These are phyloP conservation scores for Semnornis frantzii DNA, from an alignment of 2,113 vertebrate species.

Conservation along the genomic window DNA sequence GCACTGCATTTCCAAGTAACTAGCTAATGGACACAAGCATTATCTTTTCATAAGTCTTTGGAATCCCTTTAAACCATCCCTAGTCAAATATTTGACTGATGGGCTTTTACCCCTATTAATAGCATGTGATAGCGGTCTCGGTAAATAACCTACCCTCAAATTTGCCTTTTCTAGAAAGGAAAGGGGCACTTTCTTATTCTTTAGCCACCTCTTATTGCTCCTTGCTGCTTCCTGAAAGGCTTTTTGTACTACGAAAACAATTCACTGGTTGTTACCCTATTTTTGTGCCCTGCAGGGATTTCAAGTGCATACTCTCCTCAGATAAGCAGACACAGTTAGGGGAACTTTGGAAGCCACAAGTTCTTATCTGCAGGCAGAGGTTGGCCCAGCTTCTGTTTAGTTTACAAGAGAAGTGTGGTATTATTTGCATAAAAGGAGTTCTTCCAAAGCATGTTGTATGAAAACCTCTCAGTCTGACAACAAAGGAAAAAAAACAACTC, in stretches of 20 bases:
- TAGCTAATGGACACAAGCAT: conserved; percentile 65
- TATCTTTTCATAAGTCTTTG: conserved; percentile 40
- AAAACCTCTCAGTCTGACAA: conserved; percentile 28
- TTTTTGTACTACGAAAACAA: conserved; percentile 54
- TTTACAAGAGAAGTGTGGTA: not conserved
- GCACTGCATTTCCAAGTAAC: conserved; percentile 54
- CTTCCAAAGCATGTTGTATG: not conserved
- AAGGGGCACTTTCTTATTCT: not conserved
- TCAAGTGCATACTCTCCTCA: not conserved
- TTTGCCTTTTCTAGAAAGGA: conserved; percentile 6
- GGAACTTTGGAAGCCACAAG: not conserved
- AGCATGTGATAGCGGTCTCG: not conserved
- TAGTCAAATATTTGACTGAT: conserved; percentile 52
- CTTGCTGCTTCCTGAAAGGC: conserved; percentile 18
- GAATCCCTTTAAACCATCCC: conserved; percentile 54
- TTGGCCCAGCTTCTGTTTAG: not conserved
- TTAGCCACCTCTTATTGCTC: not conserved
- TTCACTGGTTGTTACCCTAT: conserved; percentile 36
- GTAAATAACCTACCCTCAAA: conserved; percentile 34
- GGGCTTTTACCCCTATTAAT: conserved; percentile 56
- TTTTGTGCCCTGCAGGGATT: conserved; percentile 26
- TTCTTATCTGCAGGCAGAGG: conserved; percentile 5
- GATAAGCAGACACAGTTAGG: conserved; percentile 7
- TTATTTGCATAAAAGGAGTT: conserved; percentile 40
- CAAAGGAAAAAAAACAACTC: not conserved